Evolutionary conservation across 1,140 invertebrate genomes (phyloP).

Genomic region (Ceratina australensis): DNA sequence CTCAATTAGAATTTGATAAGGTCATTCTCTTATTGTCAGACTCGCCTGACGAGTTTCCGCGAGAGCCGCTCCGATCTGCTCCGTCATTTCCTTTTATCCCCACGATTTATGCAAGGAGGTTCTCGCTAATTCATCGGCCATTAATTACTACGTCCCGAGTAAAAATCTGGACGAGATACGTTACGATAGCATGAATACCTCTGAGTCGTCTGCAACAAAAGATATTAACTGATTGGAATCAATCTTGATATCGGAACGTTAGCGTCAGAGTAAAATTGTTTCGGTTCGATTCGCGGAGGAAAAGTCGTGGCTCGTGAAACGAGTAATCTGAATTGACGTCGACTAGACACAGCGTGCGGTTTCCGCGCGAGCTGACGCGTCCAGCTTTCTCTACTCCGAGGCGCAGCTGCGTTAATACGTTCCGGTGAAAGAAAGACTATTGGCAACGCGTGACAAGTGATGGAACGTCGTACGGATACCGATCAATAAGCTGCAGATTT

Average conservation of each 20-base stretch:
- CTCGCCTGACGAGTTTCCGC: neutral
- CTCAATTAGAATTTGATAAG: neutral
- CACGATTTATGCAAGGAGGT: neutral
- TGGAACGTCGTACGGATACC: neutral
- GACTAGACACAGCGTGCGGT: conserved; percentile 2
- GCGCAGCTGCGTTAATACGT: conserved; percentile 32
- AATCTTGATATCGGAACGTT: too few relatives aligned
- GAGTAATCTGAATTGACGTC: conserved; percentile 18
- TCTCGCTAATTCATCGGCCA: neutral
- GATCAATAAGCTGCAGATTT: neutral
- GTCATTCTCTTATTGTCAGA: neutral
- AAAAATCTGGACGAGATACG: neutral
- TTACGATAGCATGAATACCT: neutral
- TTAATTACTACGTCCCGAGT: neutral
- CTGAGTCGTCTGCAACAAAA: too few relatives aligned
- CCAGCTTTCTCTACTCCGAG: conserved; percentile 37
- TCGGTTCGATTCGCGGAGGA: neutral
- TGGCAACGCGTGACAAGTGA: conserved; percentile 1
- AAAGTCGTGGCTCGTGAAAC: neutral
- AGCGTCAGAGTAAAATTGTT: neutral
- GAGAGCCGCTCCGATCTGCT: neutral
- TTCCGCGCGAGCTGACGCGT: conserved; percentile 10
- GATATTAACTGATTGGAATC: too few relatives aligned
- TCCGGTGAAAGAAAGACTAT: conserved; percentile 23
- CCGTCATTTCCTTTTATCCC: neutral